A percentile compares a stretch with the other conserved stretches of the same genome.
Evolutionary conservation across 2,888 invertebrate species (phyloP).

Genomic region (Drosophila lutescens): DNA sequence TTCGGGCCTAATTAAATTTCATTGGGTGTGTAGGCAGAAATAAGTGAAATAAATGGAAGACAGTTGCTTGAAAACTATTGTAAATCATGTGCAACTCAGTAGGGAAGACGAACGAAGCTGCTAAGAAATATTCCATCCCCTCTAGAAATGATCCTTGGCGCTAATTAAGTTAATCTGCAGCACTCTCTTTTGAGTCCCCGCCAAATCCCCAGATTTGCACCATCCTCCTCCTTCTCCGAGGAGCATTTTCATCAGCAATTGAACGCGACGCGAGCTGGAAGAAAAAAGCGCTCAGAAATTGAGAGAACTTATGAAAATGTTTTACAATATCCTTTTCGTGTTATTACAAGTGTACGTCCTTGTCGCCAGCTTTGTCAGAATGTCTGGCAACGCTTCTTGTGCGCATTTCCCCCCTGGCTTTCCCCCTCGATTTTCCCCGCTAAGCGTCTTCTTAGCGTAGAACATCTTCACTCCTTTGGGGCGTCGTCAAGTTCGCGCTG

Average conservation of each 20-base stretch:
- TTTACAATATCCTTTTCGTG: constrained; percentile 83
- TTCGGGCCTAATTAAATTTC: neutral
- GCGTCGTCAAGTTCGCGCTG: constrained; percentile 76
- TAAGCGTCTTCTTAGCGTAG: constrained; percentile 27
- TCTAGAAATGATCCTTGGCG: neutral
- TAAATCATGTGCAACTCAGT: too few species aligned
- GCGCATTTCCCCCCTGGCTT: neutral
- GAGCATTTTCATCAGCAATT: constrained; percentile 38
- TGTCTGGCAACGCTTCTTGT: constrained; percentile 74
- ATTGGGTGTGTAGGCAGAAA: too few species aligned
- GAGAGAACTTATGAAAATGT: constrained; percentile 82
- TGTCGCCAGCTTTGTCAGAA: constrained; percentile 83
- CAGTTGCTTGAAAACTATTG: too few species aligned
- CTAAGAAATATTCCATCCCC: too few species aligned
- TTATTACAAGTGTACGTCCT: constrained; percentile 82
- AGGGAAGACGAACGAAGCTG: too few species aligned
- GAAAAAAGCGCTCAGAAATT: constrained; percentile 45
- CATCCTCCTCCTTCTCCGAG: neutral
- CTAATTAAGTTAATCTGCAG: constrained; percentile 1
- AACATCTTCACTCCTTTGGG: constrained; percentile 58
- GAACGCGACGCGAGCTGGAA: constrained; percentile 15
- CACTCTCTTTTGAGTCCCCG: neutral
- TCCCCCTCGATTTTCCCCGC: constrained; percentile 8
- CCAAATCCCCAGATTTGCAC: neutral
- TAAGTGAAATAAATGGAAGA: too few species aligned